Evolutionary conservation across 2,113 vertebrate genomes (phyloP).

Genomic region (Thalassarche chlororhynchos): DNA sequence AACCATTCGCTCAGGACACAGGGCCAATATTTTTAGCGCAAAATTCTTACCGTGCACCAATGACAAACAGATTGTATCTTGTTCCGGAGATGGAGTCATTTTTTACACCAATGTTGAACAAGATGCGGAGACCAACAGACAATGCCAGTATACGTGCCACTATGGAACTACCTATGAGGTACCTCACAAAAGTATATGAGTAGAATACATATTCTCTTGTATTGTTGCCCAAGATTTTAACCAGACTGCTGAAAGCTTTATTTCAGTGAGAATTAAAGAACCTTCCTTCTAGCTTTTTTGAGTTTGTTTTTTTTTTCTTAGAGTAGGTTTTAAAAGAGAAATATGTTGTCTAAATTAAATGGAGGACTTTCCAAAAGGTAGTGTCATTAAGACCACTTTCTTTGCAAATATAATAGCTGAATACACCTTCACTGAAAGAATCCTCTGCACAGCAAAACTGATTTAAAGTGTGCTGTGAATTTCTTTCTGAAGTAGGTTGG

Average conservation of each 20-base stretch:
- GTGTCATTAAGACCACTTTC: neutral
- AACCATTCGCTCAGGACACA: constrained; percentile 95
- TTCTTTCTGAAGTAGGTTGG: neutral
- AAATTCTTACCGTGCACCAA: constrained; percentile 97
- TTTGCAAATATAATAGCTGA: neutral
- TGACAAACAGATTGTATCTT: constrained; percentile 96
- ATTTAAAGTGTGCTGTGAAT: neutral
- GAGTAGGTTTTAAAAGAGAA: neutral
- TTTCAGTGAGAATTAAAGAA: neutral
- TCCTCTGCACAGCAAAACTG: neutral
- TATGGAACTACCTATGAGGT: constrained; percentile 99
- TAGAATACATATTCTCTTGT: neutral
- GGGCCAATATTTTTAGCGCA: constrained; percentile 98
- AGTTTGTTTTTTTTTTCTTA: neutral
- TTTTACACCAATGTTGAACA: constrained; percentile 96
- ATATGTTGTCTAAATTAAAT: neutral
- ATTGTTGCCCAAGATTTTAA: neutral
- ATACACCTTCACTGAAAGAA: neutral
- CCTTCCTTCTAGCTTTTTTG: neutral
- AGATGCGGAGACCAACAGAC: constrained; percentile 91
- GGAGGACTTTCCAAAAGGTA: neutral
- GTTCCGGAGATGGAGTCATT: constrained; percentile 97
- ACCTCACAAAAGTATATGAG: neutral
- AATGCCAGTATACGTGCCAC: constrained; percentile 97
- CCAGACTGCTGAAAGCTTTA: neutral